A percentile compares a stretch with the other conserved stretches of the same genome.
These are phyloP conservation scores for Mylabris sibirica DNA, from an alignment of 2,888 invertebrate species.

Conservation along the genomic window DNA sequence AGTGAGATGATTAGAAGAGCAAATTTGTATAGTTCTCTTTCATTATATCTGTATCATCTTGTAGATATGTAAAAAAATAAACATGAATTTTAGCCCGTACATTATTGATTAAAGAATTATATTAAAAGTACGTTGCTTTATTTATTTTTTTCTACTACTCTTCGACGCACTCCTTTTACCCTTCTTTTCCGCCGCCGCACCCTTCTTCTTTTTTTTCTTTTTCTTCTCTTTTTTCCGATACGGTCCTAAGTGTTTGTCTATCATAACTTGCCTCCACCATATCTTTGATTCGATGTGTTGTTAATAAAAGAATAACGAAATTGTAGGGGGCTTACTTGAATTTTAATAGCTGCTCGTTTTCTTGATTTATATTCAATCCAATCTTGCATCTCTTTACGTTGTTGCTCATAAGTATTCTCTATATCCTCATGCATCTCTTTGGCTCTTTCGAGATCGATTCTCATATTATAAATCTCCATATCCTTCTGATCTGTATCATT, in stretches of 20 bases:
- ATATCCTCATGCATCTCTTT: background rate
- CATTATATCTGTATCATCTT: constrained; percentile 56
- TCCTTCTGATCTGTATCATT: constrained; percentile 12
- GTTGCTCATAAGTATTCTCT: background rate
- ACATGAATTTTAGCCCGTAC: constrained; percentile 47
- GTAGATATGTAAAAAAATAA: constrained; percentile 55
- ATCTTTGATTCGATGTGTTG: constrained; percentile 37
- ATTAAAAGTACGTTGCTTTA: constrained; percentile 27
- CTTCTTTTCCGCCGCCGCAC: constrained; percentile 34
- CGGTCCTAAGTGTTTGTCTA: constrained; percentile 46
- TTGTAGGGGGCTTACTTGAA: constrained; percentile 42
- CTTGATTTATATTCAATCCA: constrained; percentile 14
- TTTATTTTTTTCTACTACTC: constrained; percentile 15
- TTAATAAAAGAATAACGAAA: background rate
- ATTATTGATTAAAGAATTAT: constrained; percentile 53
- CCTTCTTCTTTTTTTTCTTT: constrained; percentile 17
- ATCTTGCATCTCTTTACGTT: background rate
- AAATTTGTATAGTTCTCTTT: constrained; percentile 51
- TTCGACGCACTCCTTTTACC: background rate
- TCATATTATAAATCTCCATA: constrained; percentile 11
- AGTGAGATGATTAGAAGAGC: constrained; percentile 41
- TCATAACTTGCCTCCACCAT: constrained; percentile 54
- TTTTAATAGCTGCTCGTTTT: constrained; percentile 44
- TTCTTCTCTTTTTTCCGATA: constrained; percentile 45
- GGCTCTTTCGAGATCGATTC: constrained; percentile 5